phyloP scores from a whole-genome alignment of 2,888 invertebrate genomes.

The Zygogramma bicolorata region DNA sequence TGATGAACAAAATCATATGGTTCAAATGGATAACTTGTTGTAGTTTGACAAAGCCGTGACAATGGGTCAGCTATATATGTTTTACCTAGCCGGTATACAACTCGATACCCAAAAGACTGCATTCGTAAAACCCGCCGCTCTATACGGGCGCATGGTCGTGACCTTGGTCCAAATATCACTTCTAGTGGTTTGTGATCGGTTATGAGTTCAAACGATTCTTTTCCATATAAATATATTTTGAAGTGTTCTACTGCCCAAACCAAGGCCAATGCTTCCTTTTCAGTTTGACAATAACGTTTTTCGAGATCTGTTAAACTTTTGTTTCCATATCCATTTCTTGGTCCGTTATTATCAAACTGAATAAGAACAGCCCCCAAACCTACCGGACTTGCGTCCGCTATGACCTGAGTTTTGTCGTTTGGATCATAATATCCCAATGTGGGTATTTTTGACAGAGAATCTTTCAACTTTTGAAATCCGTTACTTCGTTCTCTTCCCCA shows the following conservation, averaged over 20 bases:
- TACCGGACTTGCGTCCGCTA: too few species aligned
- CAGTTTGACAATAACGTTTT: constrained; percentile 54
- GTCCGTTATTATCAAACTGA: constrained; percentile 39
- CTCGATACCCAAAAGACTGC: constrained; percentile 31
- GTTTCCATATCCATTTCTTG: constrained; percentile 46
- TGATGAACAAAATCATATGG: constrained; percentile 20
- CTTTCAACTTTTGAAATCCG: constrained; percentile 32
- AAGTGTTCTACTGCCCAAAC: constrained; percentile 59
- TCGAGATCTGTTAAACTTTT: constrained; percentile 46
- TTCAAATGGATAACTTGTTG: neutral
- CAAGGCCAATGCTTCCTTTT: constrained; percentile 58
- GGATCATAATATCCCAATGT: too few species aligned
- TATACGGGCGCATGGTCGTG: constrained; percentile 48
- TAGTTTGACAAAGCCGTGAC: constrained; percentile 20
- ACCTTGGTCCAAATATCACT: constrained; percentile 44
- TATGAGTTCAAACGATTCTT: constrained; percentile 14
- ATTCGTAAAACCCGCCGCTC: constrained; percentile 37
- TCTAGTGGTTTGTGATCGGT: constrained; percentile 40
- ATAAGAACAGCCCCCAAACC: too few species aligned
- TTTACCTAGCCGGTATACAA: constrained; percentile 32
- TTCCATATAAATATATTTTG: constrained; percentile 38
- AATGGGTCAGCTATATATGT: constrained; percentile 31
- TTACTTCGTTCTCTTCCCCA: constrained; percentile 31
- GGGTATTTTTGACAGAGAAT: constrained; percentile 22
- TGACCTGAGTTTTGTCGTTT: too few species aligned